Evolutionary conservation across 2,888 invertebrate genomes (phyloP), one percentile per base, ranked within the genome.

Genomic region (Euclidia mi): DNA sequence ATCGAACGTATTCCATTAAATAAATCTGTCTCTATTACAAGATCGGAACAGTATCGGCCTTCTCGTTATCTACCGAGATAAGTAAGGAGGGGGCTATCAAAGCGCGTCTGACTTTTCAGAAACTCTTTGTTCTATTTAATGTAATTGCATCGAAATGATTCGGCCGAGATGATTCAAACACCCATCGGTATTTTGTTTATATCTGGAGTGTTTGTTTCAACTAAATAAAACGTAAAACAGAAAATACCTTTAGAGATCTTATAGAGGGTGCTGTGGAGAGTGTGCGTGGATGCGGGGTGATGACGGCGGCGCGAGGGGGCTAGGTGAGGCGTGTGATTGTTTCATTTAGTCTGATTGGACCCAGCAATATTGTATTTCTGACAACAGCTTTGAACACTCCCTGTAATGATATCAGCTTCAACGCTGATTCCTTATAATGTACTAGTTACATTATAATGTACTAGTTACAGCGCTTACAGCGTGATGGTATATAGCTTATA

Each of bases 291-390:
- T 1, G 35, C 10, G 18, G n/a, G 1, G 25, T n/a, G n/a, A n/a
- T n/a, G n/a, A n/a, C n/a, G n/a, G n/a, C 3, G 35, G 0, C 17
- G 9, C 2, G 25, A 9, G 2, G 12, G 32, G 31, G 12, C 50
- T 28, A 41, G 43, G 34, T 37, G n/a, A 32, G 32, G 51, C 41
- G 51, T 38, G 14, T 34, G 56, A 78, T 72, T 78, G 82, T 81
- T 83, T 79, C 79, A 77, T 79, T 79, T 79, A 68, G 72, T 79
- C 69, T 77, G 79, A 84, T 84, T 81, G 83, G 79, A 79, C 76
- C n/a, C 65, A 65, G 72, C 76, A 81, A 81, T 83, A 83, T 84
- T 84, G 81, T 85, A 79, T 78, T 78, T 80, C 73, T 74, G 71
- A 67, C 71, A 79, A 78, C 71, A 71, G 64, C 71, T 71, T 42